phyloP scores from a whole-genome alignment of 2,797 vertebrate species.

The Gadopsis marmoratus region DNA sequence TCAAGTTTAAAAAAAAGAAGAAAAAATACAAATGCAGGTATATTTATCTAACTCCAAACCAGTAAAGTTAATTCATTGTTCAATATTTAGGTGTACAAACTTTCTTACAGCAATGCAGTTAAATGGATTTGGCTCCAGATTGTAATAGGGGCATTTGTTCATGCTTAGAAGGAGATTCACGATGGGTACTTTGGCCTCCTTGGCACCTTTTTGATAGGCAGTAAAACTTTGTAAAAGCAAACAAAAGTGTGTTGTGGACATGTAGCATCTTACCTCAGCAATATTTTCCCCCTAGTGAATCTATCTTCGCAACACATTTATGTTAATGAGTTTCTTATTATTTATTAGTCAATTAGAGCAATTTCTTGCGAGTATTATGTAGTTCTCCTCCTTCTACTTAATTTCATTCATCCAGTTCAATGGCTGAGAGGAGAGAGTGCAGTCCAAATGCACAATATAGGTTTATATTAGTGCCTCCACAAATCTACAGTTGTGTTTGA shows the following conservation, averaged over 20 bases:
- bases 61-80: not conserved
- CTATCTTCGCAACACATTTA: constrained; percentile 36
- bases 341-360: constrained; percentile 41
- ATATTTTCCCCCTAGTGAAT: constrained; percentile 28
- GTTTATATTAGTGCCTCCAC: constrained; percentile 23
- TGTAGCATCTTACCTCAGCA: constrained; percentile 29
- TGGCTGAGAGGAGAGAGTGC: constrained; percentile 11
- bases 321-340: constrained; percentile 34
- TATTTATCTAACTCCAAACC: not conserved
- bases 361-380: constrained; percentile 32
- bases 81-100: constrained; percentile 5
- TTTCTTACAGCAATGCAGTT: constrained; percentile 6
- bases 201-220: constrained; percentile 32
- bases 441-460: constrained; percentile 28
- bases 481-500: constrained; percentile 41
- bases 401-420: constrained; percentile 13
- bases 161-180: constrained; percentile 25
- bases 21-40: not conserved
- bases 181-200: constrained; percentile 22
- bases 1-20: not conserved
- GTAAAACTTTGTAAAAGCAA: constrained; percentile 29
- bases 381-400: constrained; percentile 18
- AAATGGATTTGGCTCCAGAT: constrained; percentile 28
- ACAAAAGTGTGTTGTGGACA: constrained; percentile 26
- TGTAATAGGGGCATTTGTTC: constrained; percentile 20